Evolutionary conservation across 2,888 invertebrate genomes (phyloP), one percentile per base, ranked within the genome.

Genomic region (Nymphalis urticae): DNA sequence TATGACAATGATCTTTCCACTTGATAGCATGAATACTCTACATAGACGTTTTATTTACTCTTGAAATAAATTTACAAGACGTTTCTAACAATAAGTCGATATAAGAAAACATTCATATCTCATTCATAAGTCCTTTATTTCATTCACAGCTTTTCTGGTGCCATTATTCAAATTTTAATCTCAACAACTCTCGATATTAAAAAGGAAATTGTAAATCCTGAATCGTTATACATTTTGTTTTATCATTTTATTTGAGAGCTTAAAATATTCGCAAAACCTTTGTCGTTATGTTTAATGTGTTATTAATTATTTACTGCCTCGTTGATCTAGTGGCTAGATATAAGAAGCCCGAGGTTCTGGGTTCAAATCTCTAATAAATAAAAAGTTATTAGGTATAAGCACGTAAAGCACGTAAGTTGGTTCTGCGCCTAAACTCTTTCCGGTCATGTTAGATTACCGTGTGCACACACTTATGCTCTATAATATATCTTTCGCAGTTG

Each of bases 121-220:
- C 76, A 76, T 75, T 76, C 76, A 72, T 75, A 77, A 77, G 77
- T 78, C 77, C 76, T 76, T 77, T 81, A 79, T 81, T 78, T 77
- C 76, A 75, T 78, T 77, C 77, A 72, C 75, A 76, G 78, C 74
- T 78, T 32, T 80, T 56, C 32, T n/a, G 80, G 77, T 72, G 76
- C 76, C 73, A 77, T 82, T 81, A 82, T 82, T 82, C 79, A 80
- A 82, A 82, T 80, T 77, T 72, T 77, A 76, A 73, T 75, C 76
- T 75, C 65, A 72, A 77, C 79, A 76, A 79, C 77, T 75, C 76
- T 71, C 72, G 71, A 79, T 80, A 80, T 81, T 81, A 80, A 81
- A 80, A 79, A 78, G 73, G 75, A 71, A 74, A 73, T 68, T 66
- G 70, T 70, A 59, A 74, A 75, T 70, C 69, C 73, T 71, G 70